Conservation (phyloP, 2,113 vertebrate species). For the Urocolius indicus region DNA sequence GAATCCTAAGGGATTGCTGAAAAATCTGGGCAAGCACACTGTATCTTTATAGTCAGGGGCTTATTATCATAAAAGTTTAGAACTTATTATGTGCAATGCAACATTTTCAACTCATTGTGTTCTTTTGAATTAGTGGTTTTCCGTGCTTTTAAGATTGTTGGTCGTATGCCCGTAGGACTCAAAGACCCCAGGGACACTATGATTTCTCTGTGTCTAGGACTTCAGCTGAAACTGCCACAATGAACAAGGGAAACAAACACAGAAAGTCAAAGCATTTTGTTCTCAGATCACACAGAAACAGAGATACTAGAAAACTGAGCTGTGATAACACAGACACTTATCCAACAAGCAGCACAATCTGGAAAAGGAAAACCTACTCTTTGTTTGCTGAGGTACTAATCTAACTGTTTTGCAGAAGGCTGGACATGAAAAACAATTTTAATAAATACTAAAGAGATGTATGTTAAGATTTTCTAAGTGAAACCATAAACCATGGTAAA, state of each 20-base stretch:
- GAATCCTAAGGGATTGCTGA: background rate
- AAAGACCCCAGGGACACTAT: background rate
- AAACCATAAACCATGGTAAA: background rate
- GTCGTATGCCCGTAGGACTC: background rate
- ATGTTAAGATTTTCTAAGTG: background rate
- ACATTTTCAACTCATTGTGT: background rate
- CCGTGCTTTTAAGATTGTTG: background rate
- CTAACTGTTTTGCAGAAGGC: background rate
- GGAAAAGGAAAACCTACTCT: constrained; percentile 5
- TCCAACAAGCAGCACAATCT: background rate
- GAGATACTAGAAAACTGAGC: background rate
- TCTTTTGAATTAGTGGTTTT: background rate
- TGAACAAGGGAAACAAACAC: background rate
- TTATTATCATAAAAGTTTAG: background rate
- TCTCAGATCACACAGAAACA: background rate
- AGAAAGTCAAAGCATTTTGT: background rate
- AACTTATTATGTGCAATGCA: background rate
- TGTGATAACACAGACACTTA: background rate
- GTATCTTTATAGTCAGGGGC: background rate
- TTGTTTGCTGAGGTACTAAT: background rate
- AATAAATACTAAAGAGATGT: background rate
- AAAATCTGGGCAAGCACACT: background rate
- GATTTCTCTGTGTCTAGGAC: background rate
- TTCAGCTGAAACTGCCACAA: background rate
- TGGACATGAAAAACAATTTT: background rate